A percentile compares a stretch with the other conserved stretches of the same genome.
phyloP scores from a whole-genome alignment of 2,797 vertebrate species.

The Macropodus opercularis region DNA sequence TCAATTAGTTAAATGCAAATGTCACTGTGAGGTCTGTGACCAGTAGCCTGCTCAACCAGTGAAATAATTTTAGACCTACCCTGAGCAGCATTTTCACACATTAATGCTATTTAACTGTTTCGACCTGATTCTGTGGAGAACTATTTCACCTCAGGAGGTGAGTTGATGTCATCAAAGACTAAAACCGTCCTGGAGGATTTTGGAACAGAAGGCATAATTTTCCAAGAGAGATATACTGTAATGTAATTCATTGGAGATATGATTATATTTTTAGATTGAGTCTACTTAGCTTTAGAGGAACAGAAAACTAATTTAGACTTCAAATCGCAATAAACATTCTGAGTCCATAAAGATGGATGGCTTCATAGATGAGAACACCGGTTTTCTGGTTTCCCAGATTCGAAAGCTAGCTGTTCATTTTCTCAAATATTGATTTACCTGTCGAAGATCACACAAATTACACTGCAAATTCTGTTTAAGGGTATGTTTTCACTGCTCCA shows the following conservation, averaged over 20 bases:
- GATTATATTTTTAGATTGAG: conserved; percentile 41
- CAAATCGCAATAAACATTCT: conserved; percentile 23
- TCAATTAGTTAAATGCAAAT: conserved; percentile 46
- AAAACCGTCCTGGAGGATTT: conserved; percentile 26
- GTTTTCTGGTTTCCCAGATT: conserved; percentile 51
- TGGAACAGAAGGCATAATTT: conserved; percentile 21
- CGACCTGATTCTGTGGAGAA: conserved; percentile 11
- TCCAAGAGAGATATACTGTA: conserved; percentile 3
- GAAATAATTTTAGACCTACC: conserved; percentile 16
- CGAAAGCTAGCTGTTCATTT: conserved; percentile 33
- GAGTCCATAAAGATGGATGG: conserved; percentile 28
- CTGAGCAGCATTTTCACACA: conserved; percentile 22
- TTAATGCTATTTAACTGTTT: conserved; percentile 11
- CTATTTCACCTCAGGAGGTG: conserved; percentile 11
- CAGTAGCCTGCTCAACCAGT: conserved; percentile 16
- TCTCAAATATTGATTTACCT: conserved; percentile 57
- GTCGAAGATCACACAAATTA: conserved; percentile 54
- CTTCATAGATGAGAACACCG: conserved; percentile 38
- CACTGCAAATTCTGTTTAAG: conserved; percentile 48
- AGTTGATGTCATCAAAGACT: conserved; percentile 13
- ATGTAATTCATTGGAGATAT: conserved; percentile 33
- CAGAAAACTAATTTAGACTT: conserved; percentile 45
- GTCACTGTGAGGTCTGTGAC: conserved; percentile 23
- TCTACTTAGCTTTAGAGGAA: conserved; percentile 31
- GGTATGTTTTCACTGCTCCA: conserved; percentile 39